phyloP scores from a whole-genome alignment of 2,797 vertebrate genomes.

The Cryptoblepharus egeriae region DNA sequence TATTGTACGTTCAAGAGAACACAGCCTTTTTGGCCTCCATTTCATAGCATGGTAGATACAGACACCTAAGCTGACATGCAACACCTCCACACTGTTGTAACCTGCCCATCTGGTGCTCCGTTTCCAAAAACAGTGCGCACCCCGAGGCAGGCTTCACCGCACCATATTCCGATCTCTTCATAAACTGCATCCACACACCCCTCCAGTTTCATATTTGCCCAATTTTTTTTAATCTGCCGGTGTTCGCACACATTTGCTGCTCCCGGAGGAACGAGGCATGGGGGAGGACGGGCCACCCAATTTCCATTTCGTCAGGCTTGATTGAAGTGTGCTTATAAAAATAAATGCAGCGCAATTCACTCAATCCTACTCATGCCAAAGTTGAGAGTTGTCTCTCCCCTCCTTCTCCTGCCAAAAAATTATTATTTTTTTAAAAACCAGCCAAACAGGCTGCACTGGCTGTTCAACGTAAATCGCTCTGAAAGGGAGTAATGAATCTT shows the following conservation, averaged over 20 bases:
- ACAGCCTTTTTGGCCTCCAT: not conserved
- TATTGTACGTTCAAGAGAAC: too few relatives aligned
- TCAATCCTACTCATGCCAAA: slow-evolving; percentile 3
- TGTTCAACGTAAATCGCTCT: not conserved
- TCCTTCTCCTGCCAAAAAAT: not conserved
- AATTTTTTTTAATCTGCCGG: not conserved
- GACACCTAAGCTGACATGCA: not conserved
- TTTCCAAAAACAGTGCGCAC: too few relatives aligned
- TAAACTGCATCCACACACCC: not conserved
- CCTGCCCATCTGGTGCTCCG: too few relatives aligned
- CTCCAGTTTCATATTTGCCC: slow-evolving; percentile 16
- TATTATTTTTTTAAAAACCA: not conserved
- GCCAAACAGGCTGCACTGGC: not conserved
- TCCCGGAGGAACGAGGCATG: not conserved
- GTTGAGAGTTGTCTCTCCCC: not conserved
- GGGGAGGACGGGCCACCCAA: not conserved
- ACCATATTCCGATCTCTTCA: not conserved
- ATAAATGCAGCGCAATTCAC: not conserved
- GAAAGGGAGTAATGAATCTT: slow-evolving; percentile 14
- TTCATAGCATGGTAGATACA: not conserved
- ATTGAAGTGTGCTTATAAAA: slow-evolving; percentile 15
- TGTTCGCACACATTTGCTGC: not conserved
- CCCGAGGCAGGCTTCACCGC: too few relatives aligned
- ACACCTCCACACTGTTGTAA: too few relatives aligned
- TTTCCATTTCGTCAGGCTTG: not conserved